Conservation (phyloP, 1,140 invertebrate species). For the Zaprionus capensis region DNA sequence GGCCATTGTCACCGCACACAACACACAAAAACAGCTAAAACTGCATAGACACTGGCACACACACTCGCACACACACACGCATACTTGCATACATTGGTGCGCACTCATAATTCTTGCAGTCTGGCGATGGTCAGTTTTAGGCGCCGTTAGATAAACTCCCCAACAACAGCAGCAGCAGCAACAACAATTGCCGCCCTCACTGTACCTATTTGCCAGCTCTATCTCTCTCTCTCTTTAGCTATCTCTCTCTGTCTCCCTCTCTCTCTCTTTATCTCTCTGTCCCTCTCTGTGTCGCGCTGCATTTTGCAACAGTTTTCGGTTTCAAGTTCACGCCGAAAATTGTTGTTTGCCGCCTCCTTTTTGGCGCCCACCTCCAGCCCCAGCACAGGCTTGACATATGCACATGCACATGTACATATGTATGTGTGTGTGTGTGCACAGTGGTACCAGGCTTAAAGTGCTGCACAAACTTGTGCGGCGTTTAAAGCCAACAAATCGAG, state of each 20-base stretch:
- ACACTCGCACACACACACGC: slow-evolving; percentile 17
- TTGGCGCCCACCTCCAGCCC: too few species aligned
- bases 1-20: slow-evolving; percentile 74
- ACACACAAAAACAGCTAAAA: slow-evolving; percentile 20
- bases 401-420: neutral
- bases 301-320: slow-evolving; percentile 41
- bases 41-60: slow-evolving; percentile 21
- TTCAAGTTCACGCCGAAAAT: slow-evolving; percentile 53
- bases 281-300: slow-evolving; percentile 5
- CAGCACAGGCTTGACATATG: slow-evolving; percentile 1
- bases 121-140: slow-evolving; percentile 68
- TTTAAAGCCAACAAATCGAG: slow-evolving; percentile 61
- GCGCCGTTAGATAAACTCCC: slow-evolving; percentile 65
- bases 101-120: slow-evolving; percentile 74
- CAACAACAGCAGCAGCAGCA: slow-evolving; percentile 20
- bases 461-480: slow-evolving; percentile 30
- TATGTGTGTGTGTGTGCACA: neutral
- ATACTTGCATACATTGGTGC: slow-evolving; percentile 4
- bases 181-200: slow-evolving; percentile 18
- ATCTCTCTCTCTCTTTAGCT: neutral
- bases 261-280: neutral
- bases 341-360: slow-evolving; percentile 25
- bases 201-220: slow-evolving; percentile 1
- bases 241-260: neutral
- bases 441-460: slow-evolving; percentile 31